Evolutionary conservation across 2,888 invertebrate genomes (phyloP), one percentile per base, ranked within the genome.

Genomic region (Microdon myrmicae): DNA sequence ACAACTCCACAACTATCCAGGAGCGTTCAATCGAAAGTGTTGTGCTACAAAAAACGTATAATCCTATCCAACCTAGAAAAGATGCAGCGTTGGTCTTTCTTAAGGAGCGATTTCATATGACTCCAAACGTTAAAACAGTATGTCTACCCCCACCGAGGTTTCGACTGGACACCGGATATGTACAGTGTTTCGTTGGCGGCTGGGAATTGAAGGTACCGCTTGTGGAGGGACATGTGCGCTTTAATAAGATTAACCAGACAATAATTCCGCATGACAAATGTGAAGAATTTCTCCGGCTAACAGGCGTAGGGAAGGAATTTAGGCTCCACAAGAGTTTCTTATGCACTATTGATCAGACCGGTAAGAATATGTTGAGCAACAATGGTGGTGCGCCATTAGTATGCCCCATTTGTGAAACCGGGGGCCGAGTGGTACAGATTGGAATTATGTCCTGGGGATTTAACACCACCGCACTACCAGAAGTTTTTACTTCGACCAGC

Each of bases 341-440:
- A 55, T 92, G 92, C 72, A 92, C 92, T 0, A 91, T 90, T 0
- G 91, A 91, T 0, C 88, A 89, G 70, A 71, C 78, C 0, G 87
- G 85, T 8, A 85, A 84, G 66, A 90, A 91, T 69, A 87, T 90
- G 0, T 91, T 92, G 79, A 85, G 84, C 72, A 87, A 84, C 2
- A 92, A 92, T 73, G 92, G 92, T 0, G 92, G 92, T 1, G 88
- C 90, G 12, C 90, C 92, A 0, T 79, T 92, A 8, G 88, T 90
- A 1, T 92, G 92, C 68, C 87, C 89, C 1, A 79, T 87, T 37
- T 79, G 79, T 54, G 68, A 64, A 0, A 49, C 70, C 7, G 68
- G 68, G 5, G 68, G 69, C 6, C 73, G 73, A n/a, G 76, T 59
- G 29, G 73, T 74, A 45, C 75, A 79, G 14, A 74, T 75, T 16